Evolutionary conservation across 2,113 vertebrate genomes (phyloP), one percentile per base, ranked within the genome.

Genomic region (Vidua macroura): DNA sequence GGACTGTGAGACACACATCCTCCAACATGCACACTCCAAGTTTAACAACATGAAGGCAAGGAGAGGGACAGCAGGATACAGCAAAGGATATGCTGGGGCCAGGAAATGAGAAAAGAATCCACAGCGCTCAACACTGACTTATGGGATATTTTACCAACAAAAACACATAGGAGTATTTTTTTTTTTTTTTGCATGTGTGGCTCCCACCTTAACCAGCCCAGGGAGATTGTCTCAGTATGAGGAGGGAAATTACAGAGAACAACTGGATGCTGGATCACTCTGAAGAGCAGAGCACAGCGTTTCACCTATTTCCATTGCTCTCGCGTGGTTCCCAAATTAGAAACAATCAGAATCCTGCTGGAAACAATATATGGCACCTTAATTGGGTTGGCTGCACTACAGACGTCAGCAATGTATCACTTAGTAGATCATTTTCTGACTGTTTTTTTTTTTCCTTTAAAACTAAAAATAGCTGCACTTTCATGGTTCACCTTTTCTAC

Each of bases 361-460:
- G 96, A 95, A 97, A 94, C 90, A 95, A 96, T 94, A 96, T 44
- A 88, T 23, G 9, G 85, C 73, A 88, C 93, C 87, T 87, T 94
- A 97, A 96, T 58, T 94, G 91, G 96, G 83, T 75, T 88, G 90
- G 92, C 94, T 95, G 92, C 79, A 59, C 75, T 52, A 60, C 96
- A 83, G 86, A 93, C 63, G 41, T 95, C 90, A 95, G 92, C 93
- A 94, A 31, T 62, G 43, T 90, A 96, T 67, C 86, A 72, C 63
- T 92, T 83, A 35, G 87, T 94, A 46, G 78, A 95, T 95, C 23
- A 22, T 56, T 87, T 95, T 92, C 88, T 86, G 46, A n/a, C 69
- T 80, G 33, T 20, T n/a, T 75, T 94, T 69, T 69, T 41, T 62
- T 64, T 14, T 5, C 5, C 69, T 49, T 63, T 4, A 63, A 78